Evolutionary conservation across 1,140 invertebrate species (phyloP), one percentile per base, ranked within the genome.

Genomic region (Triops longicaudatus): DNA sequence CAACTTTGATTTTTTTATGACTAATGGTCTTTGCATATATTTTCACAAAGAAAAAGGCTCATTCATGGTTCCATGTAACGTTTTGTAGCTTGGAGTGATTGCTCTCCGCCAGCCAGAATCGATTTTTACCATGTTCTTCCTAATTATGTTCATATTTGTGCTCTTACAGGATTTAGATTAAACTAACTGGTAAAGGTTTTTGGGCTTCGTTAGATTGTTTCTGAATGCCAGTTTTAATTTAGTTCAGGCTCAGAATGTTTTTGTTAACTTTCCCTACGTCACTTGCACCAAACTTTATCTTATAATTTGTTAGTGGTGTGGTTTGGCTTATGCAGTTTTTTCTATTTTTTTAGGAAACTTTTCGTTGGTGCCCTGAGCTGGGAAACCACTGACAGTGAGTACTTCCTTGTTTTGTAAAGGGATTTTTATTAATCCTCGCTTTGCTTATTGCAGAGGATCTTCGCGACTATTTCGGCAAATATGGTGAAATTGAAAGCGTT

Each of bases 311-410:
- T 63, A 0, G 17, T 22, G 4, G 14, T 9, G 14, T 14, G 6
- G 50, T 22, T 22, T n/a, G 17, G 22, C 26, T 72, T 9, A 17
- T 72, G 42, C 43, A 28, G n/a, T 3, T 22, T 43, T 73, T 26
- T 77, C 31, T 37, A 37, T 77, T 27, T 22, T 77, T 73, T 3
- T 26, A 98, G 96, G 88, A 98, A 98, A 90, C 90, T 98, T 80
- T 98, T 98, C 90, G 94, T 98, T 86, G 96, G 96, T 83, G 96
- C 95, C 78, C 87, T 98, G 79, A 97, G 94, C 88, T 98, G 96
- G 95, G 94, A 97, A 88, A 98, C 96, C 26, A 94, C 94, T 84
- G 95, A 98, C 86, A 96, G 96, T 98, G 88, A 94, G 93, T 92
- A n/a, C 26, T 17, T 11, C 26, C 80, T 82, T 79, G 80, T 80